phyloP scores from a whole-genome alignment of 35 echinoderm and acorn worm genomes.

The Ophioderma brevispina region DNA sequence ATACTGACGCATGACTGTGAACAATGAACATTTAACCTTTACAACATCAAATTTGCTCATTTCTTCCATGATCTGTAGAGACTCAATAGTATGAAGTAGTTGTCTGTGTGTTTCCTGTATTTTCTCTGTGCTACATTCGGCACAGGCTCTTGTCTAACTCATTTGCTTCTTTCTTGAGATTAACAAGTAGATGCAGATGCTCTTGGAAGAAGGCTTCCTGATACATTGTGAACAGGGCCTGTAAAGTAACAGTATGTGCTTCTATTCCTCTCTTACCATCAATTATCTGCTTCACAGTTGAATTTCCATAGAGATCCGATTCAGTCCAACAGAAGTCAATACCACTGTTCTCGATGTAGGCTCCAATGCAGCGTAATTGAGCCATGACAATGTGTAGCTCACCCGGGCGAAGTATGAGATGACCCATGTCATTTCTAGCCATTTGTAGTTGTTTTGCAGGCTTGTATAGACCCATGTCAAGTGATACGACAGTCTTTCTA shows the following conservation, averaged over 20 bases:
- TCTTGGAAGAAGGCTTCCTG: not conserved
- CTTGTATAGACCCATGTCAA: constrained; percentile 46
- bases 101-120: not conserved
- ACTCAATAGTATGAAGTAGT: not conserved
- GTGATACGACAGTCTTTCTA: constrained; percentile 35
- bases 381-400: constrained; percentile 31
- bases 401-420: constrained; percentile 12
- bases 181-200: not conserved
- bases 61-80: not conserved
- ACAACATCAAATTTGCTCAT: constrained; percentile 23
- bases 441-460: constrained; percentile 18
- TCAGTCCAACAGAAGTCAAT: constrained; percentile 6
- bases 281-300: constrained; percentile 31
- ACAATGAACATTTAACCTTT: not conserved
- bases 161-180: not conserved
- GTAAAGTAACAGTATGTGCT: constrained; percentile 1
- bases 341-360: constrained; percentile 17
- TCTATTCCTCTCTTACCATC: constrained; percentile 6
- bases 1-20: not conserved
- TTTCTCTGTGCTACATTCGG: not conserved
- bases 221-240: constrained; percentile 21
- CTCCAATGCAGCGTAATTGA: not conserved
- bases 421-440: not conserved
- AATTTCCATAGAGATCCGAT: not conserved
- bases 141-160: not conserved